Evolutionary conservation across 2,113 vertebrate genomes (phyloP), one percentile per base, ranked within the genome.

Genomic region (Tichodroma muraria): DNA sequence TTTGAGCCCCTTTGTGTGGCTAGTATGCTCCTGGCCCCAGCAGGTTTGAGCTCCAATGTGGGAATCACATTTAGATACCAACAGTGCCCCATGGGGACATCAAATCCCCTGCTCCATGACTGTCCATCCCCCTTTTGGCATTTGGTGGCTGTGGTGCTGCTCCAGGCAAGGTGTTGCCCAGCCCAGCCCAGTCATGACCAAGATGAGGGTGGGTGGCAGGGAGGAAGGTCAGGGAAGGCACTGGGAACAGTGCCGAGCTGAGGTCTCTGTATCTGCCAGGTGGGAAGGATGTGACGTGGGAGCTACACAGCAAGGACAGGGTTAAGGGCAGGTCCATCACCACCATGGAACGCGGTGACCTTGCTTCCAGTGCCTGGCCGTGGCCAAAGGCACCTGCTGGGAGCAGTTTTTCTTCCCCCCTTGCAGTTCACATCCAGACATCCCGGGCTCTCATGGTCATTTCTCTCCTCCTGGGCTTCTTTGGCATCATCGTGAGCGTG

Each of bases 381-480:
- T 37, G 50, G 50, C 54, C 6, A 19, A 76, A 60, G 65, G 57
- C 85, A 68, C 68, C 8, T 3, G 42, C 70, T 79, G 83, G 8
- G 4, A 92, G 37, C 11, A 8, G 76, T 35, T 53, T 61, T 47
- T 38, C 78, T 68, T 23, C 33, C 14, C 31, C 13, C 13, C 8
- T 38, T 95, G 50, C 97, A 99, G 99, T 98, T 92, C 99, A 99
- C 94, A 99, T 99, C 97, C 99, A 99, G 98, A 98, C 98, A 2
- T 98, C 98, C 6, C 97, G 99, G 40, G 99, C 99, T 50, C 98
- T 99, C 73, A 99, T 99, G 99, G 98, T 99, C 49, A 97, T 99
- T 65, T 98, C 99, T 0, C 98, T 99, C 40, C 98, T 99, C 91
- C 97, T 99, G 98, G 99, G 99, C 61, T 99, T 99, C 53, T 98